phyloP scores from a whole-genome alignment of 2,888 invertebrate species.

The Cheiracanthium punctorium region DNA sequence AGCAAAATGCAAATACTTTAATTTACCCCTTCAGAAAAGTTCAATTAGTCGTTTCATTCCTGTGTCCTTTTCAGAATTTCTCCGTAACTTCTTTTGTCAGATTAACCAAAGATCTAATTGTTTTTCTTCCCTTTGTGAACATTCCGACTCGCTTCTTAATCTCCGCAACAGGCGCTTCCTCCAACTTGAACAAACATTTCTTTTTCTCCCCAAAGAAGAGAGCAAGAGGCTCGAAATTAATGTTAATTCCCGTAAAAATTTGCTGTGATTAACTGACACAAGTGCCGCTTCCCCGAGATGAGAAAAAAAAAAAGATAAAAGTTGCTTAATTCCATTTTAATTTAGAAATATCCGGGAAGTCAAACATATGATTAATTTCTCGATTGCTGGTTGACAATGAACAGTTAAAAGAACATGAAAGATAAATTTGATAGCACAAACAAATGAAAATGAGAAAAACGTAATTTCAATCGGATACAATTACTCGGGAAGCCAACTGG shows the following conservation, averaged over 20 bases:
- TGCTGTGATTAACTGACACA: neutral
- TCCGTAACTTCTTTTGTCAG: neutral
- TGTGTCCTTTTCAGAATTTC: neutral
- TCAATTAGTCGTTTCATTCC: too few species aligned
- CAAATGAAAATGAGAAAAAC: neutral
- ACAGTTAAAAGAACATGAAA: slow-evolving; percentile 39
- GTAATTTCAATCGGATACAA: slow-evolving; percentile 29
- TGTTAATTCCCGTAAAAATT: slow-evolving; percentile 13
- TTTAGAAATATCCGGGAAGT: slow-evolving; percentile 11
- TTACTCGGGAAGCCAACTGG: neutral
- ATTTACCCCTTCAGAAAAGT: too few species aligned
- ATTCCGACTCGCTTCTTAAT: neutral
- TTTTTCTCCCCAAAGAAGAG: neutral
- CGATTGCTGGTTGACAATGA: neutral
- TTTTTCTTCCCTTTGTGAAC: neutral
- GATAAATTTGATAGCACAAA: slow-evolving; percentile 19
- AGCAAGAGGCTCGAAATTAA: neutral
- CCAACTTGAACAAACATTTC: neutral
- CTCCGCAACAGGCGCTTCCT: neutral
- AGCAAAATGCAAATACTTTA: too few species aligned
- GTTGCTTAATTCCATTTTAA: slow-evolving; percentile 22
- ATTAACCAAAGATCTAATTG: neutral
- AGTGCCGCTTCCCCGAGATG: too few species aligned
- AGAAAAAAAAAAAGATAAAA: neutral
- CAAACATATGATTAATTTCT: slow-evolving; percentile 24